These are phyloP conservation scores for Tipula lateralis DNA, from an alignment of 2,888 invertebrate genomes.

Conservation along the genomic window DNA sequence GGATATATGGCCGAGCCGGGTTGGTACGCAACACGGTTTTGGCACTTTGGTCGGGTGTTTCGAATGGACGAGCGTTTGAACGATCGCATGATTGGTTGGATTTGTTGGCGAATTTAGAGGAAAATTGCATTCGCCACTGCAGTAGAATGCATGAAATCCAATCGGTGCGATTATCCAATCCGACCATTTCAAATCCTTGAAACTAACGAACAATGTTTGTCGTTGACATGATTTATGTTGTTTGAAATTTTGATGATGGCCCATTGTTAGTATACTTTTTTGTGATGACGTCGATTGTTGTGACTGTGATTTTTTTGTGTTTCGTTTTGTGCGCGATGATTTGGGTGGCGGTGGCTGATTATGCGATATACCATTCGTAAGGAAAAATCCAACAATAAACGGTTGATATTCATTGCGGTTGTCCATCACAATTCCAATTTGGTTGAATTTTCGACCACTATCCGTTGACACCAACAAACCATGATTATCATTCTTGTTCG, in stretches of 20 bases:
- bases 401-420: slow-evolving; percentile 80
- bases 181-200: slow-evolving; percentile 84
- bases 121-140: slow-evolving; percentile 90
- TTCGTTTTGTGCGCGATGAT: slow-evolving; percentile 41
- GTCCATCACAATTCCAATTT: slow-evolving; percentile 72
- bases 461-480: slow-evolving; percentile 79
- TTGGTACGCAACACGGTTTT: slow-evolving; percentile 91
- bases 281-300: slow-evolving; percentile 34
- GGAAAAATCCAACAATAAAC: slow-evolving; percentile 87
- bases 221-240: slow-evolving; percentile 64
- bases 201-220: slow-evolving; percentile 87
- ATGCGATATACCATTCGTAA: slow-evolving; percentile 49
- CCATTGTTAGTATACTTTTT: not conserved
- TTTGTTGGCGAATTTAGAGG: slow-evolving; percentile 91
- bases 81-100: slow-evolving; percentile 94
- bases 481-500: slow-evolving; percentile 70
- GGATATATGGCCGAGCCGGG: slow-evolving; percentile 79
- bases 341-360: slow-evolving; percentile 45
- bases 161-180: slow-evolving; percentile 97
- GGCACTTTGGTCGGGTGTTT: slow-evolving; percentile 75
- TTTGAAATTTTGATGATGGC: not conserved
- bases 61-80: slow-evolving; percentile 84
- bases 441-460: slow-evolving; percentile 52
- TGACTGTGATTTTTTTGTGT: slow-evolving; percentile 28
- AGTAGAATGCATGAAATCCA: slow-evolving; percentile 90